A percentile compares a stretch with the other conserved stretches of the same genome.
These are phyloP conservation scores for Lonchura striata DNA, from an alignment of 2,113 vertebrate species.

Conservation along the genomic window DNA sequence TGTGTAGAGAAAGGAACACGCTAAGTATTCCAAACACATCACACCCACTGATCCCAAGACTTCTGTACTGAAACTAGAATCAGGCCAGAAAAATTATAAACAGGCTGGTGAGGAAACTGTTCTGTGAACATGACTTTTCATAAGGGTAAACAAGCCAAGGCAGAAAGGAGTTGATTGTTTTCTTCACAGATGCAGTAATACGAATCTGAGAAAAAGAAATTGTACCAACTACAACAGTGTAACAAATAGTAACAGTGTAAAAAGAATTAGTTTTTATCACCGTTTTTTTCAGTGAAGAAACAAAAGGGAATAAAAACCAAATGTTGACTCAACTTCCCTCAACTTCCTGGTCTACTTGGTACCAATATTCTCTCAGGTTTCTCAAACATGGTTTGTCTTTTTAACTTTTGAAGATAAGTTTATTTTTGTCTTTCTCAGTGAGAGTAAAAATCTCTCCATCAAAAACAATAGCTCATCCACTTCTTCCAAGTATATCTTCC, in stretches of 20 bases:
- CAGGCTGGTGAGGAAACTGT: neutral
- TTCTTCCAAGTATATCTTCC: neutral
- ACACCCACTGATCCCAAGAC: neutral
- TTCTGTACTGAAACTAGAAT: neutral
- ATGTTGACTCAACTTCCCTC: neutral
- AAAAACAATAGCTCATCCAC: neutral
- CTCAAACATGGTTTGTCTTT: neutral
- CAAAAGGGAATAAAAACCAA: accelerated
- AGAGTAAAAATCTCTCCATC: neutral
- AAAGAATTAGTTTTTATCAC: neutral
- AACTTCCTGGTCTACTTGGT: neutral
- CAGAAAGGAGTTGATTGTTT: neutral
- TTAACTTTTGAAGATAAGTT: neutral
- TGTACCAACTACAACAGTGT: neutral
- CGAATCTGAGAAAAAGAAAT: neutral
- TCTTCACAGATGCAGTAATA: neutral
- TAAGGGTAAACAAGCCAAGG: neutral
- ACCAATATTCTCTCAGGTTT: neutral
- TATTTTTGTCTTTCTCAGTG: neutral
- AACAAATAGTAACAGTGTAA: neutral
- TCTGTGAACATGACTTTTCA: neutral
- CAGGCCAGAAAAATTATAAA: neutral
- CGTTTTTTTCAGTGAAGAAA: neutral
- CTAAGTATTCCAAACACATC: neutral
- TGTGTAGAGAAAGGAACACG: neutral